A percentile compares a stretch with the other conserved stretches of the same genome.
Conservation (phyloP, 2,888 invertebrate species). For the Plebejus anna region DNA sequence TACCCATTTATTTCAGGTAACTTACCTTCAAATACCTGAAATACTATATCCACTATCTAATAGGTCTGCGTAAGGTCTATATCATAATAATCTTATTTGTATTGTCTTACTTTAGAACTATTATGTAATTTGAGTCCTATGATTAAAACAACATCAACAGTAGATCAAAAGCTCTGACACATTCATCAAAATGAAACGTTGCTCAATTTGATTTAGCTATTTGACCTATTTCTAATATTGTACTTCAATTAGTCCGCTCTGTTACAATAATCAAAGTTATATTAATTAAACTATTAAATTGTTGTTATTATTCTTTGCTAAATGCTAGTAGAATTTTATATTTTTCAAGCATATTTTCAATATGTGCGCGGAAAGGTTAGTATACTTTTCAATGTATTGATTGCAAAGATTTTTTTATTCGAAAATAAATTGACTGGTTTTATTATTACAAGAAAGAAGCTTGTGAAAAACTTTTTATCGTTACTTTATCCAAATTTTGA, state of each 20-base stretch:
- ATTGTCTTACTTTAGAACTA: not conserved
- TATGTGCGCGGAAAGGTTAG: no score
- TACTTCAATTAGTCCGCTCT: conserved; percentile 13
- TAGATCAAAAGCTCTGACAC: conserved; percentile 10
- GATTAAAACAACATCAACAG: not conserved
- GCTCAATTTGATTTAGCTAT: conserved; percentile 24
- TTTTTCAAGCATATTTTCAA: no score
- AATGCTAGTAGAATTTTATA: not conserved
- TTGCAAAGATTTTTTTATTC: no score
- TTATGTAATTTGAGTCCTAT: not conserved
- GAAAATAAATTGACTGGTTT: no score
- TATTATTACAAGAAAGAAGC: no score
- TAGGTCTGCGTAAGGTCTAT: no score
- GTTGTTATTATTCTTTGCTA: not conserved
- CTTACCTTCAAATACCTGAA: no score
- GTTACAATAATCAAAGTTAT: not conserved
- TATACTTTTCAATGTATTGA: no score
- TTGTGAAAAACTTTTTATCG: no score
- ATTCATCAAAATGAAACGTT: conserved; percentile 13
- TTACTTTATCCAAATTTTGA: no score
- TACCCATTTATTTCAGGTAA: no score
- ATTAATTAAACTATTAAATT: conserved; percentile 12
- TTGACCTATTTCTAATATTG: conserved; percentile 18
- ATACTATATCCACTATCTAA: no score
- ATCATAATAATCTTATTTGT: not conserved